These are phyloP conservation scores for Montipora efflorescens DNA, from an alignment of 64 coral and sea anemone genomes.

Conservation along the genomic window DNA sequence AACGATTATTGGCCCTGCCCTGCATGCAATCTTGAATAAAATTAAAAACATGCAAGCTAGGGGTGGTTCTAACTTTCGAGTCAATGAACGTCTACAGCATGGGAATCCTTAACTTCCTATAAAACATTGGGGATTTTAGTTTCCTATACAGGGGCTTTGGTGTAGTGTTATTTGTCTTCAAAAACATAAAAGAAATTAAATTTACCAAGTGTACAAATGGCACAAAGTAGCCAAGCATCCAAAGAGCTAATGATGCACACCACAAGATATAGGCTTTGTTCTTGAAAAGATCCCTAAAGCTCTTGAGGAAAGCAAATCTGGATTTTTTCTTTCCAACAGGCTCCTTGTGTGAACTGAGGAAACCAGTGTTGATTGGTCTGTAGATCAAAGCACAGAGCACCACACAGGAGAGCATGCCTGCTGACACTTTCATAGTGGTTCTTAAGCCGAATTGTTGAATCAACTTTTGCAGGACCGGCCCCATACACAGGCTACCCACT, in stretches of 20 bases:
- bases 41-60: too few species aligned
- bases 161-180: too few species aligned
- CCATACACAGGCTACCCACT: constrained; percentile 92
- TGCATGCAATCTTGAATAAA: too few species aligned
- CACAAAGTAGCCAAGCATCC: constrained; percentile 97
- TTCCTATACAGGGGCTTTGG: too few species aligned
- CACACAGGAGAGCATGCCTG: constrained; percentile 79
- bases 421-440: constrained; percentile 97
- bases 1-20: too few species aligned
- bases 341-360: constrained; percentile 61
- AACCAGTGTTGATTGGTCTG: constrained; percentile 93
- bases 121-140: too few species aligned
- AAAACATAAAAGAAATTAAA: background rate
- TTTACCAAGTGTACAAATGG: constrained; percentile 97
- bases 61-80: too few species aligned
- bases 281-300: constrained; percentile 71
- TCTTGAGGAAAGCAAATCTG: constrained; percentile 40
- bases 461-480: constrained; percentile 87
- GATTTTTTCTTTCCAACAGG: constrained; percentile 54
- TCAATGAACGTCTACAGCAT: too few species aligned
- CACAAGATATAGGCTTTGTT: constrained; percentile 95
- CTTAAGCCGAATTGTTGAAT: constrained; percentile 80
- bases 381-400: constrained; percentile 70
- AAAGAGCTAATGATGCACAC: constrained; percentile 86
- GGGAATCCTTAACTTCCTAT: too few species aligned